Evolutionary conservation across 2,888 invertebrate genomes (phyloP), one percentile per base, ranked within the genome.

Genomic region (Chesias legatella): DNA sequence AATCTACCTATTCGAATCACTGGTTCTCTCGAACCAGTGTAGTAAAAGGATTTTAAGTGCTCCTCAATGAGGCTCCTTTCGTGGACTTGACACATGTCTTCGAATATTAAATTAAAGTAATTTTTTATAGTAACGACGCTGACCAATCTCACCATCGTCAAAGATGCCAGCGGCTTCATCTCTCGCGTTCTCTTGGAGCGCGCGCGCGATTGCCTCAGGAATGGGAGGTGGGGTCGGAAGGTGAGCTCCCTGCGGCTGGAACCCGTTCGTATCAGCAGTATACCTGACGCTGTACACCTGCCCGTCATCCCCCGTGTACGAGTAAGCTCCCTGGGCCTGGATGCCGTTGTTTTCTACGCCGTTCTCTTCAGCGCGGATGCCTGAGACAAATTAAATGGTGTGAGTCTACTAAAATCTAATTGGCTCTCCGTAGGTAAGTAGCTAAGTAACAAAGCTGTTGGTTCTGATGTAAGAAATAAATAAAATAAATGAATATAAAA

Each of bases 231-330:
- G 81, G 0, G 90, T 90, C 0, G 91, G 91, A 0, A 91, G 55
- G 56, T 91, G 91, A 1, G 88, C 88, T 0, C 91, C 91, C 26
- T 80, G 73, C 0, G 90, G 79, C 47, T 86, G 82, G 81, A 90
- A 91, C 1, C 86, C 86, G 54, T 85, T 81, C 51, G 56, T 70
- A 26, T 67, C 86, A 48, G 86, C 86, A 0, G 80, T 85, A 53
- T 88, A 86, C 37, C 78, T 79, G 40, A 91, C 79, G 51, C 82
- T 81, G 73, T 90, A 89, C 1, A 86, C 78, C 58, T 89, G 89
- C 1, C 91, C 91, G 38, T 91, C 91, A 3, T 91, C 91, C 1
- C 90, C 90, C 1, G 90, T 90, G 74, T 91, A 91, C 0, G 90
- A 84, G 74, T 88, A 91, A 9, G 83, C 79, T 0, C 92, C 92